phyloP scores from a whole-genome alignment of 2,113 vertebrate species.

The Glareola pratincola region DNA sequence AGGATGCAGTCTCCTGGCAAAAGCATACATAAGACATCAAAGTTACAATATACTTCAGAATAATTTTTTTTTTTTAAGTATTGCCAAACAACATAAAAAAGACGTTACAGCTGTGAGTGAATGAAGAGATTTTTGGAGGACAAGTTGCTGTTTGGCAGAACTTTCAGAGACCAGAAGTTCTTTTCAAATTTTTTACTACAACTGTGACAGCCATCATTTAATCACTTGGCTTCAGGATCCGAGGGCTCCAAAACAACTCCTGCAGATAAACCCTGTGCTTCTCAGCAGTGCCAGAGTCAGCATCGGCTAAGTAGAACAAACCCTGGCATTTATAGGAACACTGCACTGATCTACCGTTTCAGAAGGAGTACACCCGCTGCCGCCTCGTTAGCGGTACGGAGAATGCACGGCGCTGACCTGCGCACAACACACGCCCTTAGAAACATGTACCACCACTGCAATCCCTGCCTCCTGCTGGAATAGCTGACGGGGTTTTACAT shows the following conservation, averaged over 20 bases:
- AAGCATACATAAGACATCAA: neutral
- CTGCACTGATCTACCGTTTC: neutral
- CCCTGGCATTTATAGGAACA: neutral
- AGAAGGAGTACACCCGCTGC: neutral
- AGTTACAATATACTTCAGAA: neutral
- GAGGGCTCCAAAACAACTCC: neutral
- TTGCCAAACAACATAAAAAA: neutral
- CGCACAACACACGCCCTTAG: neutral
- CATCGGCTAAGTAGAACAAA: accelerated
- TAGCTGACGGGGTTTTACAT: neutral
- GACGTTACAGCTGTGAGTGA: neutral
- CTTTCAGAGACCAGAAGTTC: neutral
- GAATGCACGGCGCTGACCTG: neutral
- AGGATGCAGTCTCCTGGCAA: neutral
- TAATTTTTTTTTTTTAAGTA: neutral
- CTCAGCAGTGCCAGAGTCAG: neutral
- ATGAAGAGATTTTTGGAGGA: neutral
- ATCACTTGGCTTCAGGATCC: neutral
- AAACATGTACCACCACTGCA: neutral
- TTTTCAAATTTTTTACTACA: neutral
- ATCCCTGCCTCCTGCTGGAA: conserved; percentile 28
- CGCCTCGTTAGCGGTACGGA: neutral
- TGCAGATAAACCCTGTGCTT: neutral
- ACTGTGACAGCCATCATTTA: neutral
- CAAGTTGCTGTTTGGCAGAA: neutral